Evolutionary conservation across 2,113 vertebrate genomes (phyloP), one percentile per base, ranked within the genome.

Genomic region (Heloderma charlesbogerti): DNA sequence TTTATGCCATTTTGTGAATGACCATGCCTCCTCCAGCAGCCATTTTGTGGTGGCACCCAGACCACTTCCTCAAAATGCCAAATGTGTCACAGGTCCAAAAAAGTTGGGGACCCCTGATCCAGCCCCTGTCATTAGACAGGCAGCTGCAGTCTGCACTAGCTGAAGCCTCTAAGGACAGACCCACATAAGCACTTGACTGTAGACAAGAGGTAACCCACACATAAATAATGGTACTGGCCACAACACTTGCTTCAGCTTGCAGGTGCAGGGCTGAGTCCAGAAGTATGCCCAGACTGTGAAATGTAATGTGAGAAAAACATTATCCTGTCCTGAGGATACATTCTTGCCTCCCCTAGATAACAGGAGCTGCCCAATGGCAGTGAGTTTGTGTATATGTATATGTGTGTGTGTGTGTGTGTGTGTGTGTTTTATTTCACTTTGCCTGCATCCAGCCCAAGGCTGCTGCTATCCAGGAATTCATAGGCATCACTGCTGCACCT

Each of bases 91-190:
- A 20, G 60, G 60, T 63, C 20, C 51, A 2, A 63, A 63, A 63
- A 20, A 18, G 10, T 22, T 63, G 60, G 18, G 60, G 60, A 63
- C 60, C 60, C 60, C 87, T 93, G 93, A 90, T 37, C 9, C n/a
- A 29, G 18, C 2, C 40, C 43, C 63, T 20, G 1, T 43, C 37
- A n/a, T 83, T 34, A 54, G n/a, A 51, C 16, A 40, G 63, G 51
- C 78, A 48, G 29, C 84, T 29, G 60, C n/a, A 57, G 9, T 16
- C 67, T 88, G 51, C 18, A 89, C 8, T 57, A 57, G 12, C 8
- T 31, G 69, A 25, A 78, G 29, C 54, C 37, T 43, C 80, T n/a
- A 83, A 34, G 43, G 43, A 6, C 25, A 48, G 22, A 6, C 9
- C 31, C n/a, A 57, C 43, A 43, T 15, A 57, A 88, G 13, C 16